A percentile compares a stretch with the other conserved stretches of the same genome.
These are phyloP conservation scores for Protophormia terraenovae DNA, from an alignment of 2,888 invertebrate genomes.

Conservation along the genomic window DNA sequence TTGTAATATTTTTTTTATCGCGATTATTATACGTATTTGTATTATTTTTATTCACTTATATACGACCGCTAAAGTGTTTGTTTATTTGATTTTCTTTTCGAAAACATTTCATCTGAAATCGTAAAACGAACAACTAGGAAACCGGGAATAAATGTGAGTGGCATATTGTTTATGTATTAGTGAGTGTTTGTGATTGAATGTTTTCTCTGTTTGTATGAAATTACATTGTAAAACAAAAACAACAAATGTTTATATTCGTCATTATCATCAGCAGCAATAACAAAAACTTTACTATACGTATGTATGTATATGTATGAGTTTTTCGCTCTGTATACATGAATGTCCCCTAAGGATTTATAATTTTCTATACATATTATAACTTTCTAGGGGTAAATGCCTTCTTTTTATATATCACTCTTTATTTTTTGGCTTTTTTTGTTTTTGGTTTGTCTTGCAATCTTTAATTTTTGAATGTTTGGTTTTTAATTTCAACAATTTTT, in stretches of 20 bases:
- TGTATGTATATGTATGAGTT: constrained; percentile 22
- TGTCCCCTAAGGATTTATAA: constrained; percentile 52
- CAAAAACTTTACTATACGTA: constrained; percentile 1
- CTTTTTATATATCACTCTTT: not conserved
- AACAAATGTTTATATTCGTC: constrained; percentile 32
- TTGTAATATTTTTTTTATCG: constrained; percentile 6
- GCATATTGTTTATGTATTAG: not conserved
- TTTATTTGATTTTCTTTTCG: constrained; percentile 63
- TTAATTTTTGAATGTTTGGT: constrained; percentile 16
- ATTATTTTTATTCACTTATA: constrained; percentile 36
- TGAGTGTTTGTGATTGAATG: constrained; percentile 22
- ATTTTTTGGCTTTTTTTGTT: not conserved
- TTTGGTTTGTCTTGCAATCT: constrained; percentile 12
- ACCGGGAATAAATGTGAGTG: constrained; percentile 4
- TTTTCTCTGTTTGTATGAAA: not conserved
- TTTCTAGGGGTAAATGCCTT: constrained; percentile 39
- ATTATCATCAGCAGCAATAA: constrained; percentile 16
- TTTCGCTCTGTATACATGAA: not conserved
- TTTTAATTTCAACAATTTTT: constrained; percentile 41
- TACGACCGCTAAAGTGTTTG: constrained; percentile 57
- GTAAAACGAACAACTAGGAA: constrained; percentile 35
- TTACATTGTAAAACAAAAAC: constrained; percentile 10
- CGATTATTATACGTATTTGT: constrained; percentile 27
- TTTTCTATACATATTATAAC: constrained; percentile 12
- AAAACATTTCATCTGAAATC: constrained; percentile 50